phyloP scores from a whole-genome alignment of 2,113 vertebrate species.

The Daboia siamensis region DNA sequence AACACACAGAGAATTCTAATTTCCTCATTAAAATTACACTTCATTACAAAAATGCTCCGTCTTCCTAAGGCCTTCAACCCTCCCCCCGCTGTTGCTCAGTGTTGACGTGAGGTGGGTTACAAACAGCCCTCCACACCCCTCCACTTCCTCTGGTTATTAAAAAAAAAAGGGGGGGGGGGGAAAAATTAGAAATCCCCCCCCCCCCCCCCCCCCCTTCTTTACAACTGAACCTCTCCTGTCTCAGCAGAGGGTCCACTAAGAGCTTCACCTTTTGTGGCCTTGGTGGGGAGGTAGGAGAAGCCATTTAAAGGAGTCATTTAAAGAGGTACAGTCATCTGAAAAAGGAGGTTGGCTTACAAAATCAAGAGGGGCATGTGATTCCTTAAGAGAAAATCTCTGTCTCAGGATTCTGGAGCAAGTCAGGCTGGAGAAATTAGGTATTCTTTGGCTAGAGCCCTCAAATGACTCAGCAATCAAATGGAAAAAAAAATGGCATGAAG shows the following conservation, averaged over 20 bases:
- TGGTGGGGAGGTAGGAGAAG: not conserved
- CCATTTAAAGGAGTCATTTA: not conserved
- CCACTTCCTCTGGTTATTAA: not conserved
- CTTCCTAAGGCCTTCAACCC: not conserved
- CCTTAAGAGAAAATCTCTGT: not conserved
- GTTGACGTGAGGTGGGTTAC: slow-evolving; percentile 14
- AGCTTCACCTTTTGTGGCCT: not conserved
- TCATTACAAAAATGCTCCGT: slow-evolving; percentile 12
- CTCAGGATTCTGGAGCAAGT: not conserved
- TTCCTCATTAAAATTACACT: slow-evolving; percentile 33
- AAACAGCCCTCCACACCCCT: not conserved
- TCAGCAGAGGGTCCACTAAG: not conserved
- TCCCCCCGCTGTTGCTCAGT: not conserved
- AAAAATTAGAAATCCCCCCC: not conserved
- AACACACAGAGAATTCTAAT: slow-evolving; percentile 24
- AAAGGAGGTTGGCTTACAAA: not conserved
- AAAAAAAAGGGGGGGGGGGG: not conserved
- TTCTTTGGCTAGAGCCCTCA: not conserved
- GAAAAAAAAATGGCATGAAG: not conserved
- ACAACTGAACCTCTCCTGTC: not conserved
- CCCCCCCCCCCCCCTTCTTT: not conserved
- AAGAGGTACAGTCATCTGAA: no score
- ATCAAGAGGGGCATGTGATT: not conserved
- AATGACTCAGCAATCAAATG: not conserved
- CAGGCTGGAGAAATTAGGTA: not conserved